Evolutionary conservation across 2,797 vertebrate genomes (phyloP).

Genomic region (Phrynocephalus forsythii): DNA sequence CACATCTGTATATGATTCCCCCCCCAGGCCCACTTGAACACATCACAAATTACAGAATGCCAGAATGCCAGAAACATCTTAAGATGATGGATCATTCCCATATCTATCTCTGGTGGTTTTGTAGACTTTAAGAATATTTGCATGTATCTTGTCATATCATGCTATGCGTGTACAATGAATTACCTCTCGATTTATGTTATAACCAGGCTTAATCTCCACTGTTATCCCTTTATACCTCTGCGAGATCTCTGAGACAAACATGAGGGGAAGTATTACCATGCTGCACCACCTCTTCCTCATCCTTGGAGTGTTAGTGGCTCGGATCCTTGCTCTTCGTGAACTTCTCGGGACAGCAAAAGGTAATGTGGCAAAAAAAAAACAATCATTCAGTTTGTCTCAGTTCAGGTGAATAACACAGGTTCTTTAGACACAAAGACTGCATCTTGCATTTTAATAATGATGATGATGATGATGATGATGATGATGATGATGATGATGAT

Average conservation of each 20-base stretch:
- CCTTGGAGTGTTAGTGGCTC: slow-evolving; percentile 80
- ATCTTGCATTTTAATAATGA: too few relatives aligned
- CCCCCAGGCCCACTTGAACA: too few relatives aligned
- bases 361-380: slow-evolving; percentile 42
- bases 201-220: slow-evolving; percentile 61
- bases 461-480: too few relatives aligned
- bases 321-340: slow-evolving; percentile 78
- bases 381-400: not conserved
- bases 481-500: too few relatives aligned
- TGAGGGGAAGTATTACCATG: slow-evolving; percentile 80
- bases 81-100: too few relatives aligned
- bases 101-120: too few relatives aligned
- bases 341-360: slow-evolving; percentile 79
- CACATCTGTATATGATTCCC: not conserved
- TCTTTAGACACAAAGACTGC: too few relatives aligned
- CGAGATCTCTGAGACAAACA: slow-evolving; percentile 82
- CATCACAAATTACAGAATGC: not conserved
- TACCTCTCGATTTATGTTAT: not conserved
- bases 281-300: slow-evolving; percentile 83
- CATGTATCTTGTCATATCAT: not conserved
- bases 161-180: not conserved
- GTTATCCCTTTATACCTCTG: slow-evolving; percentile 85
- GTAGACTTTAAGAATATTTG: not conserved
- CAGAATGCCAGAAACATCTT: too few relatives aligned
- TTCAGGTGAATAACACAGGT: too few relatives aligned